Percentiles rank a stretch among this genome's conserved stretches.
phyloP scores from a whole-genome alignment of 1,140 invertebrate genomes.

The Drosophila azteca region DNA sequence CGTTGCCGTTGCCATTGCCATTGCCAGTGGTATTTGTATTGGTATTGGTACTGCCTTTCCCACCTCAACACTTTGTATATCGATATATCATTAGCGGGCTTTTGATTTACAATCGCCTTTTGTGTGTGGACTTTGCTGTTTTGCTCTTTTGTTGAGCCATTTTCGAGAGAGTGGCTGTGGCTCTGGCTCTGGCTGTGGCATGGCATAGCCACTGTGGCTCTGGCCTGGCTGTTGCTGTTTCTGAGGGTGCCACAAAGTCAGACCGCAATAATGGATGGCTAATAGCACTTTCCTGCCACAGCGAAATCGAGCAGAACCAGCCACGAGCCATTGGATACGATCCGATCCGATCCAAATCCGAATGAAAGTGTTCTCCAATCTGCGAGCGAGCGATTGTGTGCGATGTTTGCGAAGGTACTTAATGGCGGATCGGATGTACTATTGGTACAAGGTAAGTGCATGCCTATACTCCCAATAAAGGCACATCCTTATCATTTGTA shows the following conservation, averaged over 20 bases:
- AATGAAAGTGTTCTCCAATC: conserved; percentile 73
- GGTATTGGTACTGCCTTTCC: conserved; percentile 24
- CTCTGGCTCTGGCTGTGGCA: conserved; percentile 9
- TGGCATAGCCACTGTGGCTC: no score
- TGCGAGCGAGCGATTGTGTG: conserved; percentile 23
- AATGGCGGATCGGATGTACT: conserved; percentile 18
- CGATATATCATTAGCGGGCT: conserved; percentile 78
- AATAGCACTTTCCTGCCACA: conserved; percentile 64
- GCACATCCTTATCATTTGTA: no score
- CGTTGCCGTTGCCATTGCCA: conserved; percentile 22
- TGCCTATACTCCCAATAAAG: no score
- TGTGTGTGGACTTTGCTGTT: conserved; percentile 46
- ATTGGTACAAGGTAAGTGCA: no score
- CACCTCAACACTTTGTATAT: conserved; percentile 55
- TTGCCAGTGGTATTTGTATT: conserved; percentile 6
- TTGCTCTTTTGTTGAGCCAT: conserved; percentile 58
- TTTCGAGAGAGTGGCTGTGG: conserved; percentile 37
- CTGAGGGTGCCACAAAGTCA: conserved; percentile 15
- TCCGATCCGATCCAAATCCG: conserved; percentile 13
- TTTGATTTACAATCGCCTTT: conserved; percentile 79
- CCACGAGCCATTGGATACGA: conserved; percentile 26
- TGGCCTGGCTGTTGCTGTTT: conserved; percentile 2
- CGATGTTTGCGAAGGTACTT: conserved; percentile 15
- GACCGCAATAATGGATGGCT: conserved; percentile 51
- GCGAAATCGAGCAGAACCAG: conserved; percentile 22